Evolutionary conservation across 2,888 invertebrate species (phyloP), one percentile per base, ranked within the genome.

Genomic region (Metalampra italica): DNA sequence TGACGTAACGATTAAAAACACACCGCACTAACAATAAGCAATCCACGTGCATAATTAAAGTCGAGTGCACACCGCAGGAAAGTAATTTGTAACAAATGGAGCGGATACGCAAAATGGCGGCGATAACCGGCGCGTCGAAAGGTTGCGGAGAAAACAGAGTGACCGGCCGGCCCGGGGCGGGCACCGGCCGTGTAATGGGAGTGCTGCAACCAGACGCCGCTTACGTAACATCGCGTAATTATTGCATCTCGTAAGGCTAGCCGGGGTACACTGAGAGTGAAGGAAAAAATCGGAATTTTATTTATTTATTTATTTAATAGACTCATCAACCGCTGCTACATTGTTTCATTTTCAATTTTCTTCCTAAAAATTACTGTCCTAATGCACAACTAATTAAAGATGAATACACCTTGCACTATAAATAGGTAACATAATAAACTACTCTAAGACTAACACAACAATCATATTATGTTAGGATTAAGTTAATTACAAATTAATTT

Each of bases 181-280:
- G 45, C 60, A 60, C 45, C 45, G 49, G 53, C 64, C 64, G 63
- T 63, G 66, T 61, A 66, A 66, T 61, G 55, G 60, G 54, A 45
- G 34, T 53, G 46, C 45, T 13, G 50, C 62, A 47, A 38, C 48
- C 29, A 45, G 42, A 49, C 47, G 47, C 46, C 22, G 49, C 48
- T 73, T 75, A 63, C 64, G 69, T 72, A 73, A 76, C 54, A 50
- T 56, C 54, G 56, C 64, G 67, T 76, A 72, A 79, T 74, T 66
- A 65, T 68, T 65, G 64, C 66, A 64, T 62, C 64, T 66, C 51
- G 56, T 5, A 42, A 30, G 22, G 40, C 39, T 7, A 40, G 14
- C 7, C 11, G 7, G 43, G 40, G 12, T 22, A 45, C 40, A 46
- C 46, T 45, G 13, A 37, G 38, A 29, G 32, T 2, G 37, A 12